Evolutionary conservation across 2,888 invertebrate species (phyloP), one percentile per base, ranked within the genome.

Genomic region (Drosophila aldrichi): DNA sequence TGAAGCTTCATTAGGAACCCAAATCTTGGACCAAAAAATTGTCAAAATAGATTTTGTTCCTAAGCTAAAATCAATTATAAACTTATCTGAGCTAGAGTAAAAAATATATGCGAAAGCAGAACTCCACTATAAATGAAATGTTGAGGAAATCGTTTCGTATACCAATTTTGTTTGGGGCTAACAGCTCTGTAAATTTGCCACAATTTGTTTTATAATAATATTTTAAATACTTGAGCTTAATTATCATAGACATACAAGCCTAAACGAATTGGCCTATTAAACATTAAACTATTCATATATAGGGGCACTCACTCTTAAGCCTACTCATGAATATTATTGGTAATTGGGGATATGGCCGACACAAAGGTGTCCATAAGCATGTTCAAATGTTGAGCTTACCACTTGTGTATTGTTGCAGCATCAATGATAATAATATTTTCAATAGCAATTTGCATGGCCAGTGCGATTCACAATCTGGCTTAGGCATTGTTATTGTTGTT

Each of bases 401-500:
- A 56, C 65, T 73, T 22, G 71, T 43, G 65, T 59, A 70, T 65
- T 65, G 82, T 55, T 73, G 85, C 49, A 79, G 58, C 73, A 79
- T 74, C 72, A 86, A 60, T 66, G 29, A 9, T 12, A 79, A 67
- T 54, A 86, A 70, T 71, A 67, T 70, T 72, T 71, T 58, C 57
- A 68, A 67, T 74, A 68, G 70, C 74, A 86, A 86, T 79, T 86
- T 81, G 71, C 70, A 71, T 52, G 62, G 68, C 71, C 65, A 70
- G 25, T 68, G 54, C 32, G 51, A 57, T 64, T 64, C 73, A 46
- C 55, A 54, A 51, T 63, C 22, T 69, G 69, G 70, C 64, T 78
- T 70, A n/a, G 63, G 59, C 87, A 84, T 84, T 68, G 70, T 81
- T 73, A 70, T 58, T 52, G 62, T 56, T 55, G 40, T 6, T 20